These are phyloP conservation scores for Aphis craccivora DNA, from an alignment of 1,140 invertebrate genomes.

Conservation along the genomic window DNA sequence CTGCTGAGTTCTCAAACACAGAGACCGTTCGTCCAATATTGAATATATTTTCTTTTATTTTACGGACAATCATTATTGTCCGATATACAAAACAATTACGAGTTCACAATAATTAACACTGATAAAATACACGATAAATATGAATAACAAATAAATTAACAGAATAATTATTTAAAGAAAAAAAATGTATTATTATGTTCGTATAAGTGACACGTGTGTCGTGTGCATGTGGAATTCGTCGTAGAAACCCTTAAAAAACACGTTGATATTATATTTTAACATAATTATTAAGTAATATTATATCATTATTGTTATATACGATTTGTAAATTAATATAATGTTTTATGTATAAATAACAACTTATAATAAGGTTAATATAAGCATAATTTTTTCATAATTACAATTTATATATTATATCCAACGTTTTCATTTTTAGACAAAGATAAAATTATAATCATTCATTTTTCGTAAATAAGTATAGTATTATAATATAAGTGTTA, in stretches of 20 bases:
- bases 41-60: background rate
- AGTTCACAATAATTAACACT: background rate
- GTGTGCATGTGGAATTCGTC: background rate
- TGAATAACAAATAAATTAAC: background rate
- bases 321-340: background rate
- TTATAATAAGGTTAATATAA: background rate
- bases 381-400: background rate
- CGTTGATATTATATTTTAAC: background rate
- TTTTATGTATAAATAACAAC: background rate
- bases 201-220: no score
- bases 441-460: no score
- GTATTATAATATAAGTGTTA: no score
- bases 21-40: background rate
- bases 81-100: background rate
- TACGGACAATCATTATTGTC: background rate
- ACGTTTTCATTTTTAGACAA: no score
- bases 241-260: background rate
- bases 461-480: no score
- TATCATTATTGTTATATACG: background rate
- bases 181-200: background rate
- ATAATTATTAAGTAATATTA: background rate
- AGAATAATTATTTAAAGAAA: background rate
- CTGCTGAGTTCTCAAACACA: background rate
- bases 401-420: no score
- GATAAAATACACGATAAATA: background rate